These are phyloP conservation scores for Rosalia funebris DNA, from an alignment of 2,888 invertebrate species.

Conservation along the genomic window DNA sequence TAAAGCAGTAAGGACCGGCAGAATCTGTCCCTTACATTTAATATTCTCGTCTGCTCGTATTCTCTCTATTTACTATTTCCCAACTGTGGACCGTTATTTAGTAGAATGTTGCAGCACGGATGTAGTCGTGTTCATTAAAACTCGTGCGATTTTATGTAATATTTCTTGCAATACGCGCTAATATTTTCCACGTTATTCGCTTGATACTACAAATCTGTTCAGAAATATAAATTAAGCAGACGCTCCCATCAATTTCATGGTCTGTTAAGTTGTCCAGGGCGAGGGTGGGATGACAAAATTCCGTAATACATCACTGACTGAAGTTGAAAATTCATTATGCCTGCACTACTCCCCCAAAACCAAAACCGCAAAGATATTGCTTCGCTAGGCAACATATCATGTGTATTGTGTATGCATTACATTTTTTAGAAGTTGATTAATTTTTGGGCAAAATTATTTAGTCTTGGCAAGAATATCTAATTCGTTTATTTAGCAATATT, in stretches of 20 bases:
- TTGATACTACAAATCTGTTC: constrained; percentile 35
- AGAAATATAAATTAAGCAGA: constrained; percentile 44
- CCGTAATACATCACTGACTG: constrained; percentile 40
- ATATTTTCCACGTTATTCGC: constrained; percentile 15
- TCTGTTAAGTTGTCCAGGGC: constrained; percentile 49
- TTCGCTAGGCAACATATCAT: constrained; percentile 6
- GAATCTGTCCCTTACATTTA: no score
- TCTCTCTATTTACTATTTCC: background rate
- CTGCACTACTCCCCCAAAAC: constrained; percentile 1
- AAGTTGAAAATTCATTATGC: constrained; percentile 26
- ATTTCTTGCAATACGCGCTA: background rate
- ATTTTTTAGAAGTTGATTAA: no score
- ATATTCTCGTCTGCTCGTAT: no score
- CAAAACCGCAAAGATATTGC: constrained; percentile 27
- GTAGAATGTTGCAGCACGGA: background rate
- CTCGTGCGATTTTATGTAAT: background rate
- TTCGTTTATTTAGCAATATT: no score
- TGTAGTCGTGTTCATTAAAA: background rate
- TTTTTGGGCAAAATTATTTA: no score
- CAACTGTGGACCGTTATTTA: background rate
- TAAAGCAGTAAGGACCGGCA: no score
- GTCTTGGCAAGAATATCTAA: no score
- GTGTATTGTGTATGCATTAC: background rate
- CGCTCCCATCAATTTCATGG: constrained; percentile 51
- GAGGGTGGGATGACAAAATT: constrained; percentile 43